Conservation (phyloP, 2,888 invertebrate species). For the Acrobasis repandana region DNA sequence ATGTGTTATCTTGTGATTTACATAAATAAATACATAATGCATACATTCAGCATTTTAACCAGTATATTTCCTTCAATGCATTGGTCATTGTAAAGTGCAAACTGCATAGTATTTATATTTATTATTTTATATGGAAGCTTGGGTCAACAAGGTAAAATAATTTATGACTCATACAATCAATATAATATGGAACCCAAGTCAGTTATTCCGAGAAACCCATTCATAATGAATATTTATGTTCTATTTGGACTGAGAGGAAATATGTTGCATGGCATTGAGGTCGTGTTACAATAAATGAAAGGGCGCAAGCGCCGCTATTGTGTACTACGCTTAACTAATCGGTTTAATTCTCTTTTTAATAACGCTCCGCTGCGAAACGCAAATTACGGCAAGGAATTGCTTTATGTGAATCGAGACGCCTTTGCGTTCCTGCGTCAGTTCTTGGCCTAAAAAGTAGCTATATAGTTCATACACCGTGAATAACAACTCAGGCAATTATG, state of each 20-base stretch:
- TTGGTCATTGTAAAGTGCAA: neutral
- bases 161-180: constrained; percentile 13
- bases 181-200: constrained; percentile 12
- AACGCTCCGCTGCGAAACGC: constrained; percentile 7
- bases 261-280: constrained; percentile 22
- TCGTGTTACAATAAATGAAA: constrained; percentile 10
- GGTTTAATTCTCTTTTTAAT: constrained; percentile 18
- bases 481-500: constrained; percentile 16
- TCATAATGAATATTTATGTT: constrained; percentile 22
- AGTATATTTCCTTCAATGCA: neutral
- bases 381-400: constrained; percentile 11
- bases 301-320: constrained; percentile 13
- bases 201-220: constrained; percentile 21
- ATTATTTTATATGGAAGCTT: neutral
- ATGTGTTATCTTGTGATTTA: no score
- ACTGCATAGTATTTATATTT: constrained; percentile 5
- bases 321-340: constrained; percentile 17
- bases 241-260: constrained; percentile 18
- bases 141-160: constrained; percentile 10
- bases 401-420: constrained; percentile 6
- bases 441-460: constrained; percentile 12
- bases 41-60: no score
- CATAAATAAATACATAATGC: no score
- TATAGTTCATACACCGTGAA: constrained; percentile 17
- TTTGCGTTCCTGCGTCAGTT: constrained; percentile 10